Evolutionary conservation across 1,140 invertebrate species (phyloP).

Genomic region (Caenorhabditis briggsae): DNA sequence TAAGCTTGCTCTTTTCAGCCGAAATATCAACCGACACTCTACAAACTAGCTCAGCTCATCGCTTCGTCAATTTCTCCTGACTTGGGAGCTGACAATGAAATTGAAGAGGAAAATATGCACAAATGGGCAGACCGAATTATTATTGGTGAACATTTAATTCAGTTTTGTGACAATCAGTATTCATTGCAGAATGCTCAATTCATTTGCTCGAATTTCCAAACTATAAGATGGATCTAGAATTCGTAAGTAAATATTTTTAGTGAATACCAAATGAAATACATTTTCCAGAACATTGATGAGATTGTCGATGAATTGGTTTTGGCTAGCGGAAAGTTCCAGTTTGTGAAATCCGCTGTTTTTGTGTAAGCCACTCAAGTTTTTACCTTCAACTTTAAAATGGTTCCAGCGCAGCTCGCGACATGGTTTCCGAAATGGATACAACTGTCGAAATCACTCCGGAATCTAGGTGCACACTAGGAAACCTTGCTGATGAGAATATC

Average conservation of each 20-base stretch:
- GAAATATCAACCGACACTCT: conserved; percentile 15
- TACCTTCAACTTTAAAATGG: background rate
- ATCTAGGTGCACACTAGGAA: background rate
- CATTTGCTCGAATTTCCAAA: background rate
- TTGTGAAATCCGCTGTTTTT: conserved; percentile 7
- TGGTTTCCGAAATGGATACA: background rate
- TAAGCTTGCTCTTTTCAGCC: background rate
- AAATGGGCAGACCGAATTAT: conserved; percentile 30
- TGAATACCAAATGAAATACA: background rate
- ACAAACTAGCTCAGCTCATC: conserved; percentile 23
- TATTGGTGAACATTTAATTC: background rate
- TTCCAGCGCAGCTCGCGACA: background rate
- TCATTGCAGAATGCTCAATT: conserved; percentile 5
- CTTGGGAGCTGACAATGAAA: background rate
- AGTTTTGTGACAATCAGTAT: background rate
- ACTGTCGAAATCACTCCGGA: background rate
- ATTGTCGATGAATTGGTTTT: conserved; percentile 17
- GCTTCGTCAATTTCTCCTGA: background rate
- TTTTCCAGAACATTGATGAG: background rate
- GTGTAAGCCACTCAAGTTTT: background rate
- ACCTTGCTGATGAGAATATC: background rate
- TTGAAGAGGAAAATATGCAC: background rate
- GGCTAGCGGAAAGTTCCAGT: background rate
- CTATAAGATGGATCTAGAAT: background rate
- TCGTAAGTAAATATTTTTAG: background rate